Base-by-base conservation (phyloP, 2,797 vertebrate species). In the Oryzias dopingdopingensis region DNA sequence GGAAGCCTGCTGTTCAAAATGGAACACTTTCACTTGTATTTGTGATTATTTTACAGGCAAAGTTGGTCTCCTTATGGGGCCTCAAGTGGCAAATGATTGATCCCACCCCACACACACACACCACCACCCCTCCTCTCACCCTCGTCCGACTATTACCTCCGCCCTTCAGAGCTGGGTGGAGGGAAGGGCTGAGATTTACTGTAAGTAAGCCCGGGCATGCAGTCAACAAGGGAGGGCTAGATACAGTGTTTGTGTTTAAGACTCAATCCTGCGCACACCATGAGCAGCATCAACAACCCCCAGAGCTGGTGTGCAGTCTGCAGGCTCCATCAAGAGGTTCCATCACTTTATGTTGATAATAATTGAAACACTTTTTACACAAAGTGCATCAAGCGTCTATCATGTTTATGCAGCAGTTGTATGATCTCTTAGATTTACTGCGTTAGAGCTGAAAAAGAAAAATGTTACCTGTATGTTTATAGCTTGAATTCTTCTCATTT, bases 11-110 rank as follows among this genome's bases (percentile, higher is more conserved):
- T 92, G 91, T 89, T 93, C 90, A 82, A 90, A 92, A 90, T 91
- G 82, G 85, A 89, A 90, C 85, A 86, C 85, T 89, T 90, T 89
- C 77, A 79, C 86, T 91, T 88, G 86, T 89, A 81, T 90, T 91
- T 92, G 81, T 93, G 89, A 92, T 92, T 90, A 91, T 90, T 90
- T 90, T 86, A 87, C 91, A 87, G 86, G 81, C 83, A 83, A 90
- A 91, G 80, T 89, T 88, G 86, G 83, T 85, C 89, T 88, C 89
- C 84, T 91, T 86, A 88, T 72, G 84, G 83, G 84, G 86, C 84
- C 85, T 79, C 78, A 67, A 78, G 85, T 88, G 84, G 86, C 87
- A 91, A 91, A 90, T 91, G 85, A 90, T 91, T 88, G 89, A 85
- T 82, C 75, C 87, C 85, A 77, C 71, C 80, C 75, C 76, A 75